Evolutionary conservation across 1,140 invertebrate genomes (phyloP), one percentile per base, ranked within the genome.

Genomic region (Camponotus floridanus): DNA sequence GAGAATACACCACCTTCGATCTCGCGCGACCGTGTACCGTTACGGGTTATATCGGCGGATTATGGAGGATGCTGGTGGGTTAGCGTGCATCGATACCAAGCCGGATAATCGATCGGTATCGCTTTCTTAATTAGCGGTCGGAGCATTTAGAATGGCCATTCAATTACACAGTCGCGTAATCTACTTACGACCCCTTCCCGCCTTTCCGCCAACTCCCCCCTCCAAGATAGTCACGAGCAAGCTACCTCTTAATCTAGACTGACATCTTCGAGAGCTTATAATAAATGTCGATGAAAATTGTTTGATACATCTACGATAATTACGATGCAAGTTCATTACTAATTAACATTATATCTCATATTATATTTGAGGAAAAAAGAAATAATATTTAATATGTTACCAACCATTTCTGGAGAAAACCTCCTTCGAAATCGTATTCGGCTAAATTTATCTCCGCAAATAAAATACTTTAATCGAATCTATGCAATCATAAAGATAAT

Each of bases 141-240:
- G 48, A 65, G 87, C 86, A 91, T 92, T 90, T 90, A 89, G 84
- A 90, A 76, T 88, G 87, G 87, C 87, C 87, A 92, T 91, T 93
- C 91, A 92, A 93, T 94, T 93, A 92, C 88, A 92, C 90, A 92
- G 84, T 92, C 87, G 87, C 90, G 88, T 92, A 92, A 92, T 93
- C 89, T 88, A 83, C 91, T 92, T 90, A 90, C 76, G 86, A 33
- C 70, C 64, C 33, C 62, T 55, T 71, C 74, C 45, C 18, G 26
- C 9, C 15, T 57, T 70, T 62, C 65, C 67, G 76, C 59, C 42
- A 15, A 45, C 74, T 45, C 85, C 65, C 51, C 21, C 62, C 45
- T 76, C 59, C 85, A 76, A 80, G 48, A 51, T 4, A 51, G 31
- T 26, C 62, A 21, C n/a, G 18, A 39, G 57, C 6, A 61, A 9